phyloP scores from a whole-genome alignment of 2,113 vertebrate genomes.

The Takifugu flavidus region DNA sequence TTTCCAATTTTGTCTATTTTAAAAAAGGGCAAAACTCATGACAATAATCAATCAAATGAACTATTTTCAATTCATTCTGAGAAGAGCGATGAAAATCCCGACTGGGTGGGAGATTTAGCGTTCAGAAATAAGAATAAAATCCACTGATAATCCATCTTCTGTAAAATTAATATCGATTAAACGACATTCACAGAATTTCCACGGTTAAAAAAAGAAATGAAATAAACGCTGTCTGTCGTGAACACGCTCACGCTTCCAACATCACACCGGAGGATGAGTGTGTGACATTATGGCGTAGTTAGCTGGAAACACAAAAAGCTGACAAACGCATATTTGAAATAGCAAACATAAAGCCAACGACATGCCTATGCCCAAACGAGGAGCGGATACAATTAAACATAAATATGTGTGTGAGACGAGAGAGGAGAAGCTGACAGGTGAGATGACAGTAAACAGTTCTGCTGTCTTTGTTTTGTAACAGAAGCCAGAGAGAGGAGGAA shows the following conservation, averaged over 20 bases:
- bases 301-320: constrained; percentile 27
- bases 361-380: constrained; percentile 41
- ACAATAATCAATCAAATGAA: constrained; percentile 11
- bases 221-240: constrained; percentile 12
- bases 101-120: background rate
- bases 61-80: background rate
- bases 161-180: constrained; percentile 8
- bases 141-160: background rate
- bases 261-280: constrained; percentile 30
- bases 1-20: background rate
- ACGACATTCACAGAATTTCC: constrained; percentile 4
- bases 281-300: constrained; percentile 24
- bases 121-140: background rate
- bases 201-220: constrained; percentile 27
- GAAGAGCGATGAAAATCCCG: no score
- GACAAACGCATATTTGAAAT: constrained; percentile 38
- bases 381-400: constrained; percentile 56
- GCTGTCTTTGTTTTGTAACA: constrained; percentile 76
- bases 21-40: constrained; percentile 1
- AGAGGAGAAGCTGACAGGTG: constrained; percentile 52
- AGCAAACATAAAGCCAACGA: constrained; percentile 34
- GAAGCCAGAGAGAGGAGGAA: constrained; percentile 40
- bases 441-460: constrained; percentile 68
- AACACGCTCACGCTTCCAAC: constrained; percentile 15
- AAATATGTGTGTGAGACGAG: constrained; percentile 55